These are phyloP conservation scores for Limnephilus marmoratus DNA, from an alignment of 2,888 invertebrate genomes.

Conservation along the genomic window DNA sequence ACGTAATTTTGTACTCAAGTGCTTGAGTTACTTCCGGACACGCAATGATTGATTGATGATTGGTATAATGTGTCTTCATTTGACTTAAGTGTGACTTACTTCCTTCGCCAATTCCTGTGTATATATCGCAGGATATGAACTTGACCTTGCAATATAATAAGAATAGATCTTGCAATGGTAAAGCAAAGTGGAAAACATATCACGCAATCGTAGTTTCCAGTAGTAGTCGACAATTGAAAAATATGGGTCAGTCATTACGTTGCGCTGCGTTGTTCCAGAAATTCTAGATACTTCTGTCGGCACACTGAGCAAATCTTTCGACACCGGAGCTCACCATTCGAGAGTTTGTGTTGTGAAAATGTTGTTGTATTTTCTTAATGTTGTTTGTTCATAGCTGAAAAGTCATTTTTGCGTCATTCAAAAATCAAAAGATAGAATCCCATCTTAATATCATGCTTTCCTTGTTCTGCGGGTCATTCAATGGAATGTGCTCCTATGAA, in stretches of 20 bases:
- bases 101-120: neutral
- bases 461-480: no score
- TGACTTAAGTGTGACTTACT: neutral
- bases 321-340: neutral
- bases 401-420: neutral
- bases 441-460: no score
- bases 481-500: no score
- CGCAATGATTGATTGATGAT: neutral
- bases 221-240: neutral
- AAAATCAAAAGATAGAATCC: neutral
- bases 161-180: neutral
- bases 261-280: neutral
- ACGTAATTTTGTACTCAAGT: neutral
- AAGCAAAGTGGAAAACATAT: neutral
- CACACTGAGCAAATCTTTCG: neutral
- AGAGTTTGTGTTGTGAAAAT: neutral
- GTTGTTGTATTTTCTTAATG: neutral
- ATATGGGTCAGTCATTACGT: neutral
- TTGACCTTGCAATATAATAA: conserved; percentile 16
- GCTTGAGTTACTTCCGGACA: neutral
- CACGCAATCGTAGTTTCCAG: neutral
- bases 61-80: neutral
- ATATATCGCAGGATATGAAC: neutral
- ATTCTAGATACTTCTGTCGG: neutral
- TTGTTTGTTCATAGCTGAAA: neutral